A percentile compares a stretch with the other conserved stretches of the same genome.
These are phyloP conservation scores for Hylaeus volcanicus DNA, from an alignment of 1,140 invertebrate genomes.

Conservation along the genomic window DNA sequence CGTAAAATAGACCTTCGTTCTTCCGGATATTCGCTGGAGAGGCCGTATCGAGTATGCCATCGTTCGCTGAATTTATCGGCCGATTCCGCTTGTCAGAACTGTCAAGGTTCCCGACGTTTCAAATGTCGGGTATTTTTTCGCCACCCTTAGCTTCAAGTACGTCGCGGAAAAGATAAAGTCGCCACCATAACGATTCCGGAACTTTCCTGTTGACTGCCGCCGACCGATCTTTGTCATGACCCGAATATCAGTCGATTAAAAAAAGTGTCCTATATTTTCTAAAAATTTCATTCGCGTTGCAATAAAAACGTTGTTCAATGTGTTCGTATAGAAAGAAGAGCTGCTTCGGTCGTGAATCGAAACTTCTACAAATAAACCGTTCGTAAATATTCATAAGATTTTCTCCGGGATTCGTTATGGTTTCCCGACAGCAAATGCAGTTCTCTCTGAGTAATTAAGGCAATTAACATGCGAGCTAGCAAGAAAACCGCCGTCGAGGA, in stretches of 20 bases:
- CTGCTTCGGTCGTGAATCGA: slow-evolving; percentile 48
- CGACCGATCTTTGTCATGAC: too few species aligned
- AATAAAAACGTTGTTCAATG: not conserved
- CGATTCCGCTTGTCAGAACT: slow-evolving; percentile 51
- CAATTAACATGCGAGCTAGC: slow-evolving; percentile 53
- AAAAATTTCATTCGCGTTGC: too few species aligned
- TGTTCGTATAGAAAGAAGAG: not conserved
- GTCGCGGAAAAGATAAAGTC: not conserved
- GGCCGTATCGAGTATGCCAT: slow-evolving; percentile 7
- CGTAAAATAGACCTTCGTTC: slow-evolving; percentile 44
- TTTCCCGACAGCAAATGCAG: slow-evolving; percentile 34
- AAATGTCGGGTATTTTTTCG: not conserved
- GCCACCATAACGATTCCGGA: not conserved
- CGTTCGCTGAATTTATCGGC: slow-evolving; percentile 36
- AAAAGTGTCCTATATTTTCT: too few species aligned
- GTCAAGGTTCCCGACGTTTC: slow-evolving; percentile 25
- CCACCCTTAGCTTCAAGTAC: not conserved
- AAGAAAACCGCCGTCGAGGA: slow-evolving; percentile 27
- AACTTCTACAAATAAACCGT: slow-evolving; percentile 63
- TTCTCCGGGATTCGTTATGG: slow-evolving; percentile 44
- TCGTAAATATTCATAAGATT: slow-evolving; percentile 69
- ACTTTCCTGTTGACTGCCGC: too few species aligned
- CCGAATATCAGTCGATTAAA: too few species aligned
- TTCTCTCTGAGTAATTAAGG: slow-evolving; percentile 48
- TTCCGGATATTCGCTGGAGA: slow-evolving; percentile 23